Evolutionary conservation across 2,797 vertebrate genomes (phyloP).

Genomic region (Fistularia tabacaria): DNA sequence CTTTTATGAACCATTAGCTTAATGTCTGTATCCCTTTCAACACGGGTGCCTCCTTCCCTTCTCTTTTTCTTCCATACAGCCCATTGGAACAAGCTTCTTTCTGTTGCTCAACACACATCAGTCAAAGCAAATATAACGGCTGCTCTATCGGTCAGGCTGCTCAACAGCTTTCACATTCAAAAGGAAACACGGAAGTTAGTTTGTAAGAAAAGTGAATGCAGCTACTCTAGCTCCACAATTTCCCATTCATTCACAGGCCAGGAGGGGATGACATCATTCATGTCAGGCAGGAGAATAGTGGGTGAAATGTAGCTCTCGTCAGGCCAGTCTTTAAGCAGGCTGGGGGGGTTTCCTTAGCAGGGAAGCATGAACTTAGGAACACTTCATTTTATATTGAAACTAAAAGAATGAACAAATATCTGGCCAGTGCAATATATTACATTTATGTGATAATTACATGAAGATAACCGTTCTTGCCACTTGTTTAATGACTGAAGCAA

Average conservation of each 20-base stretch:
- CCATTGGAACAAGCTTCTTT: constrained; percentile 5
- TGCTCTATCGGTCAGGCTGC: constrained; percentile 10
- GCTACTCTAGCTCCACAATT: constrained; percentile 17
- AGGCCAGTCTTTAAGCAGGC: no score
- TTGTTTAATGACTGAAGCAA: no score
- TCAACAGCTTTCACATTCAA: constrained; percentile 25
- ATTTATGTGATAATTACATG: no score
- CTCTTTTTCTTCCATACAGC: constrained; percentile 15
- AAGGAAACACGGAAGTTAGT: constrained; percentile 46
- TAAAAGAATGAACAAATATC: no score
- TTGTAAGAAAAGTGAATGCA: constrained; percentile 49
- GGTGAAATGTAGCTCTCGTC: no score
- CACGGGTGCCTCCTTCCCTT: constrained; percentile 7
- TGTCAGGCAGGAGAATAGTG: neutral
- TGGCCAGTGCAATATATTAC: no score
- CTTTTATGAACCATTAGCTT: constrained; percentile 41
- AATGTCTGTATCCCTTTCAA: constrained; percentile 40
- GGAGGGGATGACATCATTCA: constrained; percentile 43
- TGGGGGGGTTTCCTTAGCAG: no score
- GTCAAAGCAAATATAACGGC: constrained; percentile 19
- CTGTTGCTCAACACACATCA: constrained; percentile 14
- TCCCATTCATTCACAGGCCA: constrained; percentile 26
- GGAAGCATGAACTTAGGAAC: no score
- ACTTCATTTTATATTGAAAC: no score
- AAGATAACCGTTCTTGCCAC: no score